These are phyloP conservation scores for Megathymus violae DNA, from an alignment of 1,140 invertebrate species.

Conservation along the genomic window DNA sequence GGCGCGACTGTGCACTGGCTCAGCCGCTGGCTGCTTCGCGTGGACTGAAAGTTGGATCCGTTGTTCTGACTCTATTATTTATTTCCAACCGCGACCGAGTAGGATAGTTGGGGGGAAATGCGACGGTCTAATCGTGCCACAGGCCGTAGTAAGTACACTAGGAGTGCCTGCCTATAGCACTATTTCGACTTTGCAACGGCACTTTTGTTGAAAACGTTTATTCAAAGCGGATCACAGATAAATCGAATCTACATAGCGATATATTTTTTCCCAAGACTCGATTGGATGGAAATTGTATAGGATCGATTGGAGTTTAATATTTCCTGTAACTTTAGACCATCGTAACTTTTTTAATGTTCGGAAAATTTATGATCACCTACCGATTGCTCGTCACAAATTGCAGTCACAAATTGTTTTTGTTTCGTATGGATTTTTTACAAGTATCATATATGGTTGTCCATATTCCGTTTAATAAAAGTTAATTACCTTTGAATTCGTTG, in stretches of 20 bases:
- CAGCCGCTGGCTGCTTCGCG: slow-evolving; percentile 9
- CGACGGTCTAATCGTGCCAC: slow-evolving; percentile 21
- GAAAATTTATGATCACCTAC: background rate
- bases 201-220: slow-evolving; percentile 23
- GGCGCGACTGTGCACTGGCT: slow-evolving; percentile 20
- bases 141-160: slow-evolving; percentile 12
- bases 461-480: slow-evolving; percentile 19
- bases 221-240: slow-evolving; percentile 9
- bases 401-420: too few relatives aligned
- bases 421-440: too few relatives aligned
- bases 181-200: slow-evolving; percentile 24
- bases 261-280: slow-evolving; percentile 12
- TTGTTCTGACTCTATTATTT: slow-evolving; percentile 19
- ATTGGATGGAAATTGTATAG: slow-evolving; percentile 4
- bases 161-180: slow-evolving; percentile 31
- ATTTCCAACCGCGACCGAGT: slow-evolving; percentile 6
- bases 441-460: too few relatives aligned
- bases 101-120: slow-evolving; percentile 13
- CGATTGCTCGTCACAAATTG: too few relatives aligned
- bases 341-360: slow-evolving; percentile 12
- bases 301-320: slow-evolving; percentile 9
- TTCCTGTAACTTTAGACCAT: slow-evolving; percentile 9
- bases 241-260: slow-evolving; percentile 20
- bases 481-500: slow-evolving; percentile 25
- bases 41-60: slow-evolving; percentile 17